Evolutionary conservation across 2,113 vertebrate genomes (phyloP), one percentile per base, ranked within the genome.

Genomic region (Plotosus lineatus): DNA sequence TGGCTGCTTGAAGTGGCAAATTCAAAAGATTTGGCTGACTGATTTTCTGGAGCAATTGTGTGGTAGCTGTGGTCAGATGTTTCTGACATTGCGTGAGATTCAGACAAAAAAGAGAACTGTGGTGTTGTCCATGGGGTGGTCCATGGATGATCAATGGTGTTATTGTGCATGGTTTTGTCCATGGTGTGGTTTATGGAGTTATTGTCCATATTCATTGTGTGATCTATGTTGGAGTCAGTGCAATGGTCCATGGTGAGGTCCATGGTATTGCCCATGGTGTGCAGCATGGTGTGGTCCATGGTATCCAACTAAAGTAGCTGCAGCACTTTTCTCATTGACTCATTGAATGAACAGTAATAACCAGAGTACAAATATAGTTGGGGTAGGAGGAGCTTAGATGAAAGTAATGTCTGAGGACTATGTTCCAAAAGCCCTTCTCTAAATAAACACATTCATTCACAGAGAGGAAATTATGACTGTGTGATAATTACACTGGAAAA

Each of bases 401-500:
- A 78, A 82, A 82, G 44, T 10, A 1, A 75, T 79, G 26, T 40
- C 48, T 73, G 26, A 68, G 50, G 48, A 48, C 28, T 56, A 6
- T 65, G 48, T 74, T 44, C 14, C 28, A 76, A 76, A 53, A 68
- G 26, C 15, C 19, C 50, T 55, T 77, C 74, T 3, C 36, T 56
- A 72, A 81, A 82, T 68, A 79, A 78, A 60, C 48, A 58, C 65
- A 60, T 86, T 44, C 23, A 42, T 15, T 46, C 15, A 76, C 15
- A 33, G 36, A 72, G 3, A 55, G 77, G 71, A 84, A 82, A 73
- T 75, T 26, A 28, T 73, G 56, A 42, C 46, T 28, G 15, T 84
- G 56, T 11, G 56, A 42, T 65, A 21, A 80, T 77, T 72, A 77
- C 55, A 72, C 36, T 44, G 40, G 66, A 80, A 77, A 84, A 81